Base-by-base conservation (phyloP, 2,888 invertebrate species). In the Phorcus lineatus region DNA sequence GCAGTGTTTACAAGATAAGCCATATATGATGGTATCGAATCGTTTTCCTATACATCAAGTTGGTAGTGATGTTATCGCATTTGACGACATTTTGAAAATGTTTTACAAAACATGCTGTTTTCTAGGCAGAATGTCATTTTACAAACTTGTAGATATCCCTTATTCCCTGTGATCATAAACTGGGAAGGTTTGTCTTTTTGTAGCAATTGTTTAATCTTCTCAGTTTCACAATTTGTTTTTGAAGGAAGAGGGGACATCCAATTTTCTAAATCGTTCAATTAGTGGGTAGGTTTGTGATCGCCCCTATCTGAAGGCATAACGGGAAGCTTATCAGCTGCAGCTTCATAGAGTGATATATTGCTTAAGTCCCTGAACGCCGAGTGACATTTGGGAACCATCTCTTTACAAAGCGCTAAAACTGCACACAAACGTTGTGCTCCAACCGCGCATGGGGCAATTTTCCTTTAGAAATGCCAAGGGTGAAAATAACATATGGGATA, bases 401-500 rank as follows among this genome's bases (percentile, higher is more conserved):
- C 70, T 70, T 70, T 70, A 70, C 70, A 70, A 70, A 70, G 70
- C 70, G 70, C 36, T 36, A 31, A 70, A 70, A 70, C 70, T 70
- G 19, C 70, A 40, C 70, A 36, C 70, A 31, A 70, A 70, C 70
- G 28, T 70, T 70, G n/a, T 70, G 36, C 70, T 70, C 19, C 31
- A 62, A 22, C 55, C 54, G 74, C 77, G 53, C 66, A 74, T 74
- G 77, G 53, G 79, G 36, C 19, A 67, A 24, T 54, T 36, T 54
- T 66, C 19, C 76, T 9, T 24, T 24, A 19, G 22, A 82, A 82
- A 80, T 80, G 80, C 80, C 80, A 82, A 70, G 80, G 80, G 80
- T 82, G 79, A 81, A 22, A 79, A 55, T 70, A 74, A 78, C 82
- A 82, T 82, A 80, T 78, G 77, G 80, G 80, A 80, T 74, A 77